Percentiles rank a stretch among this genome's conserved stretches.
These are phyloP conservation scores for Tylochromis polylepis DNA, from an alignment of 2,113 vertebrate species.

Conservation along the genomic window DNA sequence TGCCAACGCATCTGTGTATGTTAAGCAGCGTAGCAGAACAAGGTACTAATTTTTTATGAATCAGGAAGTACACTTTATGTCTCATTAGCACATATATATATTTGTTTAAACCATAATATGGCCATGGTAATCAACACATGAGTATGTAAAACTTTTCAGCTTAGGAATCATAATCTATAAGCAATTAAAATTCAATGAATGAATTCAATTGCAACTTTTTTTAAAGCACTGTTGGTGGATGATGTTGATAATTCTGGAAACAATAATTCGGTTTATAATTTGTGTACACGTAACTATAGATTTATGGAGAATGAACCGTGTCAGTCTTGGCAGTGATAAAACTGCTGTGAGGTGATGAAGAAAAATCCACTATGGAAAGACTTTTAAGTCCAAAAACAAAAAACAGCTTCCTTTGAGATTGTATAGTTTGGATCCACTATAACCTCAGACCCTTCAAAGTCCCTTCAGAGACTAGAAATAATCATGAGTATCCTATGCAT, in stretches of 20 bases:
- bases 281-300: background rate
- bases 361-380: background rate
- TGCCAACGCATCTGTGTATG: background rate
- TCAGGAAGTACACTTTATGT: background rate
- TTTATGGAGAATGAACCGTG: background rate
- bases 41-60: background rate
- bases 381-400: background rate
- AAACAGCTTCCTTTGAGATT: background rate
- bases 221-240: background rate
- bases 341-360: background rate
- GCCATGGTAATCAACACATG: background rate
- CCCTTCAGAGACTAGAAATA: background rate
- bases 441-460: background rate
- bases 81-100: background rate
- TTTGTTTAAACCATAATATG: background rate
- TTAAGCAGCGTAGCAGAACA: background rate
- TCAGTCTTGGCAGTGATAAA: background rate
- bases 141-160: background rate
- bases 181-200: background rate
- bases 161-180: background rate
- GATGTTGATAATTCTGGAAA: background rate
- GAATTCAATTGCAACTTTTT: background rate
- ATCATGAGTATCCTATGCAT: background rate
- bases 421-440: background rate
- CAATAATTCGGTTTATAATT: background rate